Evolutionary conservation across 2,113 vertebrate genomes (phyloP), one percentile per base, ranked within the genome.

Genomic region (Nothoprocta pentlandii): DNA sequence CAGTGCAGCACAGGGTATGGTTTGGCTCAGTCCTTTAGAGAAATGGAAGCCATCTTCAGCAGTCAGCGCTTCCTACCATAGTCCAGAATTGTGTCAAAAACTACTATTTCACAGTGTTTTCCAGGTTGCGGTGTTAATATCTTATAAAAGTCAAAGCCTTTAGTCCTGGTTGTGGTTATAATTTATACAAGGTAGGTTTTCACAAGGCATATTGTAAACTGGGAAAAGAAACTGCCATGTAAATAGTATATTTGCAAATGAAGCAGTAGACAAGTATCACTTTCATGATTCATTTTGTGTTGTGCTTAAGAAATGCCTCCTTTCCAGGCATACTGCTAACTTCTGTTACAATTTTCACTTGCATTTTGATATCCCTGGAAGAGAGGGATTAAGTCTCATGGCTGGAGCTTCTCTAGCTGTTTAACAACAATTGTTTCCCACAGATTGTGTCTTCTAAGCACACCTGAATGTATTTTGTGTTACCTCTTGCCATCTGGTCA

Each of bases 151-250:
- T 1, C 5, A 16, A 6, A 5, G 4, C 54, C 69, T 53, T 86
- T 79, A 73, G 42, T 79, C 44, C 39, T 75, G 68, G 44, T 79
- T 85, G 30, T 28, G 75, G 21, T 3, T 80, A 39, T 26, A 83
- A 54, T 80, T 93, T 51, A 62, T 11, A n/a, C 47, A 87, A 34
- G 34, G 9, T 53, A 34, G 41, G 20, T 71, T 92, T 93, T 78
- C 23, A 13, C 51, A 10, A 54, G n/a, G 7, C 0, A 0, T 78
- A 16, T 84, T 77, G 14, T 85, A 47, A 87, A 9, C 4, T 53
- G 15, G 47, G 42, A 28, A 16, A 87, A 90, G 16, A 75, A 89
- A 84, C 71, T 42, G 80, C 14, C 3, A 21, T 79, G 19, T 73
- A 49, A 89, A 85, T 39, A 67, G 54, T 9, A 3, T 80, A 61